A percentile compares a stretch with the other conserved stretches of the same genome.
Evolutionary conservation across 2,888 invertebrate genomes (phyloP).

Genomic region (Scaptomyza parva): DNA sequence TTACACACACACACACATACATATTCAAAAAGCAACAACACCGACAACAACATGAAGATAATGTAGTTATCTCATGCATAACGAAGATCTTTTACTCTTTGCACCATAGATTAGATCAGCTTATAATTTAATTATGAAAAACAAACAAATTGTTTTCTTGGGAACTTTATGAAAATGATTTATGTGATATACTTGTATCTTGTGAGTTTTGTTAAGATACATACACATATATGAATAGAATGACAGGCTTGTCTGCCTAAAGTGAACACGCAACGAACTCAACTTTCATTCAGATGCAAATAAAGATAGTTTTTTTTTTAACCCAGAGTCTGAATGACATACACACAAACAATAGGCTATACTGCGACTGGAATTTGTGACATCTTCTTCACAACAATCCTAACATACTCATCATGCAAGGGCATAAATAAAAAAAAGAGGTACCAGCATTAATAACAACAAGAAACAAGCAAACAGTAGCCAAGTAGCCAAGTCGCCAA

Average conservation of each 20-base stretch:
- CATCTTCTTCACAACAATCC: not conserved
- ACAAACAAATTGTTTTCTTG: not conserved
- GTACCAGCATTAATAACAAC: constrained; percentile 1
- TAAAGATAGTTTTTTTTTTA: too few relatives aligned
- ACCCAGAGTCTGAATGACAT: too few relatives aligned
- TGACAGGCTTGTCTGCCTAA: too few relatives aligned
- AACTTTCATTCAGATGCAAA: too few relatives aligned
- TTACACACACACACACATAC: constrained; percentile 10
- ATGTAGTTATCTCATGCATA: not conserved
- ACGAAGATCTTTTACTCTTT: constrained; percentile 9
- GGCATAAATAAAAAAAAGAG: not conserved
- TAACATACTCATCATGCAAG: not conserved
- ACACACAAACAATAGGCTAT: not conserved
- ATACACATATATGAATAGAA: too few relatives aligned
- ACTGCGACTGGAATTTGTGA: not conserved
- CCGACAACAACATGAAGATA: too few relatives aligned
- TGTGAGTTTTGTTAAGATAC: not conserved
- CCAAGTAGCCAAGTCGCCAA: too few relatives aligned
- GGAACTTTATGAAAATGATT: not conserved
- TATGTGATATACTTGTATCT: not conserved
- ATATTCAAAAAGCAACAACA: constrained; percentile 25
- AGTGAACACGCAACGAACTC: too few relatives aligned
- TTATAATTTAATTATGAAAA: not conserved
- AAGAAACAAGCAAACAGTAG: constrained; percentile 7
- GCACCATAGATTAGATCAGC: not conserved